Evolutionary conservation across 2,888 invertebrate species (phyloP), one percentile per base, ranked within the genome.

Genomic region (Chalcis sispes): DNA sequence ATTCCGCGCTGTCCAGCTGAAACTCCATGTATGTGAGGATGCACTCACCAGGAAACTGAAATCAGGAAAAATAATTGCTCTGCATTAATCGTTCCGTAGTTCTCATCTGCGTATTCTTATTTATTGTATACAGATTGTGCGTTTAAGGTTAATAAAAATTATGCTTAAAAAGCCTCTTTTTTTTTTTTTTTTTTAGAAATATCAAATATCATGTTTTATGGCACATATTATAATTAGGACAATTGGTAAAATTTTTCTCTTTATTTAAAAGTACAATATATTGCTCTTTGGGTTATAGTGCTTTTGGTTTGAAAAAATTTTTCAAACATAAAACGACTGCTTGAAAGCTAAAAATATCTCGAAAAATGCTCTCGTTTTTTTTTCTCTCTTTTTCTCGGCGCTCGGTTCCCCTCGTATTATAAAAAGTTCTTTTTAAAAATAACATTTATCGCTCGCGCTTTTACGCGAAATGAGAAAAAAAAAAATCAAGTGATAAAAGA

Each of bases 1-100:
- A 97, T 93, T 97, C 97, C 93, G 96, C 96, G 91, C 96, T 97
- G 94, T 96, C 96, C 94, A 96, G 95, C 92, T 95, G 95, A 95
- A 97, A 97, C 96, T 96, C 96, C 96, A 96, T 96, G 95, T 95
- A 95, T 94, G 95, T 95, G 93, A 93, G 94, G 93, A 95, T 94
- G 92, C 93, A 94, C 94, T 94, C 93, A 92, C 93, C 93, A 91
- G 93, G 93, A 93, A 95, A 93, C 95, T 95, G 92, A 18, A 93
- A 94, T 85, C 84, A 85, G 80, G 72, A 70, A 54, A 56, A 42
- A 13, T n/a, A n/a, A n/a, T n/a, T 13, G 1, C 25, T 2, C 0
- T 2, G 32, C 15, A n/a, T 15, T 56, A 15, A n/a, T 15, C 18
- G 58, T 27, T n/a, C n/a, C n/a, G n/a, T n/a, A n/a, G n/a, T n/a